phyloP scores from a whole-genome alignment of 2,888 invertebrate species.

The Drosophila subsilvestris region DNA sequence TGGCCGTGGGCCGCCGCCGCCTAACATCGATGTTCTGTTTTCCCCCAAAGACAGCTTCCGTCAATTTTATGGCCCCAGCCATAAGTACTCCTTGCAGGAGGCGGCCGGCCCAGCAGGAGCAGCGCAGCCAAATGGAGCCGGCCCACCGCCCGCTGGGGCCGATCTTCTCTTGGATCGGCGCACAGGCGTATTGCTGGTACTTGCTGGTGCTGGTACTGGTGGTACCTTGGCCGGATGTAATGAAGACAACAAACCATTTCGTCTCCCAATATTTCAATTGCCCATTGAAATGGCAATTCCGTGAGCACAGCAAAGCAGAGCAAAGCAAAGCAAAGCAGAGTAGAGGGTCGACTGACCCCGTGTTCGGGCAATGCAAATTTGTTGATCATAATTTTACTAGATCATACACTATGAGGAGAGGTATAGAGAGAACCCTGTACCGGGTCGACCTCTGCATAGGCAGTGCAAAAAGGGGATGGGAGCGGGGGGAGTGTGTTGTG shows the following conservation, averaged over 20 bases:
- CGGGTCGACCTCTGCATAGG: neutral
- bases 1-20: conserved; percentile 15
- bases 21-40: neutral
- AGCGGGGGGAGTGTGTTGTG: neutral
- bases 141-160: conserved; percentile 13
- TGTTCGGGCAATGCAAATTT: conserved; percentile 30
- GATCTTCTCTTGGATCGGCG: conserved; percentile 4
- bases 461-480: too few species aligned
- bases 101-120: conserved; percentile 59
- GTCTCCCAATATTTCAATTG: neutral
- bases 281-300: neutral
- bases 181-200: neutral
- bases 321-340: conserved; percentile 1
- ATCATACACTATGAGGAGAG: neutral
- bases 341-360: neutral
- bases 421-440: neutral
- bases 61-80: conserved; percentile 60
- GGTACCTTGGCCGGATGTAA: conserved; percentile 1
- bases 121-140: conserved; percentile 16
- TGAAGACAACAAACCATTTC: neutral
- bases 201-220: neutral
- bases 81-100: conserved; percentile 39
- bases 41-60: conserved; percentile 62
- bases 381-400: conserved; percentile 7
- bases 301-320: conserved; percentile 1